Base-by-base conservation (phyloP, 2,113 vertebrate genomes). In the Ammodytes dubius region DNA sequence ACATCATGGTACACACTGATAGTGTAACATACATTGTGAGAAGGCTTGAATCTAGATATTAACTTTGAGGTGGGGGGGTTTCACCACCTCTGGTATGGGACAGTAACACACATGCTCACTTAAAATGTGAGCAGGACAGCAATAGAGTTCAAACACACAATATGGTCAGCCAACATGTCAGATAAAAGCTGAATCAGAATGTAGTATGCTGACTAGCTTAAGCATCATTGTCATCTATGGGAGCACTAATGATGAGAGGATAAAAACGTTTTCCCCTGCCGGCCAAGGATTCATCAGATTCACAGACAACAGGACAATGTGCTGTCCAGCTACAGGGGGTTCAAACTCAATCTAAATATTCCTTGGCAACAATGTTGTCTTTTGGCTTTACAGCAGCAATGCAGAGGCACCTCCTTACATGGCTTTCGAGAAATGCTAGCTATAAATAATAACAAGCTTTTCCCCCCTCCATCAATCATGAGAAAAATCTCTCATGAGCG, bases 351-450 rank as follows among this genome's bases (percentile, higher is more conserved):
- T 69, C 46, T 19, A 75, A 76, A 87, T 72, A 74, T 66, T 68
- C 52, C 35, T 35, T 61, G 61, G 57, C 53, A 42, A 45, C 37
- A 47, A 8, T 71, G 53, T 60, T 74, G 73, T 70, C 70, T 78
- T 82, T 84, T 67, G 73, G 63, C 12, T 72, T 75, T 61, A 49
- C 13, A 60, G 66, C 68, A 84, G 75, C 68, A 84, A 87, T 84
- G 54, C 56, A 69, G 40, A 67, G 45, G 43, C 84, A 90, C 70
- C 80, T 82, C 88, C 90, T 89, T 90, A 88, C 70, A 90, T 86
- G 88, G 78, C 68, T 70, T 79, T 37, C 42, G 60, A 54, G 13
- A 79, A 74, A 74, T 27, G 19, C 9, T 52, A 5, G 46, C 74
- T 87, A 89, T 85, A 88, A 92, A 92, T 90, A 84, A 73, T 50